Conservation (phyloP, 2,888 invertebrate genomes). For the Allacma fusca region DNA sequence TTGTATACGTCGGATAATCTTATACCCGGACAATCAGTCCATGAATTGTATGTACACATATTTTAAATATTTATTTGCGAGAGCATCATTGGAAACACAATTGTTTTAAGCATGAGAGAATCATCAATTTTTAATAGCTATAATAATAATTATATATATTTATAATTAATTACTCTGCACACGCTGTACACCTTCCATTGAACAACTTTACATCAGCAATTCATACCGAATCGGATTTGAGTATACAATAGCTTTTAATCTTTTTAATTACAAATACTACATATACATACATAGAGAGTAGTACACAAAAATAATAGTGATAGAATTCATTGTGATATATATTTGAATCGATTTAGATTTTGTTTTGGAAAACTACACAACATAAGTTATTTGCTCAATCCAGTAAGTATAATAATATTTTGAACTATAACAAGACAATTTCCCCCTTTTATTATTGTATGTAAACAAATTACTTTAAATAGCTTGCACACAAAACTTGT, state of each 20-base stretch:
- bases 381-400: slow-evolving; percentile 9
- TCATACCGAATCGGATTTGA: too few species aligned
- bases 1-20: slow-evolving; percentile 4
- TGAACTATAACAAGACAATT: not conserved
- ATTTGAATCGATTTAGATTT: not conserved
- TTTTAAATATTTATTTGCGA: not conserved
- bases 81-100: not conserved
- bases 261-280: too few species aligned
- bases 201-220: too few species aligned
- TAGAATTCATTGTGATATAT: slow-evolving; percentile 16
- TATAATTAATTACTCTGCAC: too few species aligned
- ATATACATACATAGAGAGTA: too few species aligned
- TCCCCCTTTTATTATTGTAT: slow-evolving; percentile 4
- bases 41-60: not conserved
- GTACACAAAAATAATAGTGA: not conserved
- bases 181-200: too few species aligned
- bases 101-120: not conserved
- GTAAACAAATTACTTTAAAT: too few species aligned
- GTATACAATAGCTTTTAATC: too few species aligned
- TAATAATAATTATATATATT: too few species aligned
- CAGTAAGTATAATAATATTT: not conserved
- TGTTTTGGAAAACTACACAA: not conserved
- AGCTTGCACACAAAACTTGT: too few species aligned
- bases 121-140: too few species aligned
- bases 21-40: slow-evolving; percentile 8